Conservation (phyloP, 2,888 invertebrate genomes). For the Bugula neritina region DNA sequence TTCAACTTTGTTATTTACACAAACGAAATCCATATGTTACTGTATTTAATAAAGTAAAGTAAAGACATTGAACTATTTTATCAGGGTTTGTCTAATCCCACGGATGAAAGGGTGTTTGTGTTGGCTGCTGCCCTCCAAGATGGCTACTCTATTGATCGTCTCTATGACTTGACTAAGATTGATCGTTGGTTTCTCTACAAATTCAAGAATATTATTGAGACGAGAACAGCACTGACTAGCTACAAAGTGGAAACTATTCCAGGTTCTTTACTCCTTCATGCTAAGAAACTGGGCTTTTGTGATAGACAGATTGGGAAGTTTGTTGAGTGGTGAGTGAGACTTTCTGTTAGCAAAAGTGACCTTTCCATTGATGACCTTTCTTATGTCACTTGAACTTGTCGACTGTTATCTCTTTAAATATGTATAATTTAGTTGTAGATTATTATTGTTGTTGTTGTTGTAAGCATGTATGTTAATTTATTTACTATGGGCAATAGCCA, state of each 20-base stretch:
- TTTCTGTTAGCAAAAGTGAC: too few relatives aligned
- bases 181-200: slow-evolving; percentile 94
- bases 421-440: too few relatives aligned
- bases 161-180: slow-evolving; percentile 91
- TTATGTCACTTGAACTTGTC: too few relatives aligned
- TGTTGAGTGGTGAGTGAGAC: slow-evolving; percentile 49
- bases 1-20: too few relatives aligned
- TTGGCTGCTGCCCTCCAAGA: slow-evolving; percentile 78
- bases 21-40: too few relatives aligned
- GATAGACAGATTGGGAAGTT: slow-evolving; percentile 85
- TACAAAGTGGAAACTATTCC: slow-evolving; percentile 31
- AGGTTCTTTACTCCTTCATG: slow-evolving; percentile 63
- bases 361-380: too few relatives aligned
- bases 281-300: slow-evolving; percentile 91
- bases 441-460: too few relatives aligned
- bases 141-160: slow-evolving; percentile 72
- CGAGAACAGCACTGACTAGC: slow-evolving; percentile 65
- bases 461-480: not conserved
- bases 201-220: slow-evolving; percentile 82
- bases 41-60: too few relatives aligned
- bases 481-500: too few relatives aligned
- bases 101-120: slow-evolving; percentile 94
- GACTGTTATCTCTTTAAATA: too few relatives aligned
- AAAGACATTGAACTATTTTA: too few relatives aligned
- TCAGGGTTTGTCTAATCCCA: slow-evolving; percentile 77